Evolutionary conservation across 2,797 vertebrate genomes (phyloP).

Genomic region (Staurois parvus): DNA sequence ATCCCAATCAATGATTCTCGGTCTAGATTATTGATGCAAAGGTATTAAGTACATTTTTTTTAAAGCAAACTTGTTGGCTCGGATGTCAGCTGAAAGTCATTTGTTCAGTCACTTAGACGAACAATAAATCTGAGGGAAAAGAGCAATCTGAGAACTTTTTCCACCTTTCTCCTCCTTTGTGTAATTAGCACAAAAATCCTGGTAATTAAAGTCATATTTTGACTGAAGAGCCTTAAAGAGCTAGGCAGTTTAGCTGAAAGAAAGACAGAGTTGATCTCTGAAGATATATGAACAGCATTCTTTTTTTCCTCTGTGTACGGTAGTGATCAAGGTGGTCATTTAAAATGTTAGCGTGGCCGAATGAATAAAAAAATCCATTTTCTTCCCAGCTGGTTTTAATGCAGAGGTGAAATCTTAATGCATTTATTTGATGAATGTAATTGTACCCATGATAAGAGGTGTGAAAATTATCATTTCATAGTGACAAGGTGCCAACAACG

Average conservation of each 20-base stretch:
- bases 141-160: slow-evolving; percentile 71
- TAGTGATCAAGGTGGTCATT: slow-evolving; percentile 35
- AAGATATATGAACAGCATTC: slow-evolving; percentile 31
- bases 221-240: slow-evolving; percentile 19
- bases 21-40: slow-evolving; percentile 84
- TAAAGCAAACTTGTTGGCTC: slow-evolving; percentile 83
- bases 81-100: slow-evolving; percentile 86
- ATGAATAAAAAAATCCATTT: slow-evolving; percentile 48
- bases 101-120: slow-evolving; percentile 81
- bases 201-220: slow-evolving; percentile 67
- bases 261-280: slow-evolving; percentile 18
- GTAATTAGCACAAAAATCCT: slow-evolving; percentile 68
- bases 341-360: slow-evolving; percentile 11
- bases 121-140: slow-evolving; percentile 75
- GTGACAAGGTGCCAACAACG: slow-evolving; percentile 15
- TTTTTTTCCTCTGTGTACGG: not conserved
- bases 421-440: slow-evolving; percentile 32
- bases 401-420: slow-evolving; percentile 33
- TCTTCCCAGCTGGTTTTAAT: slow-evolving; percentile 43
- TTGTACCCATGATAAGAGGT: slow-evolving; percentile 38
- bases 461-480: slow-evolving; percentile 31
- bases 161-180: slow-evolving; percentile 65
- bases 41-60: slow-evolving; percentile 87
- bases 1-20: slow-evolving; percentile 83
- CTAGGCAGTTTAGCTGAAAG: slow-evolving; percentile 41